Conservation (phyloP, 2,113 vertebrate genomes). For the Tapirus terrestris region DNA sequence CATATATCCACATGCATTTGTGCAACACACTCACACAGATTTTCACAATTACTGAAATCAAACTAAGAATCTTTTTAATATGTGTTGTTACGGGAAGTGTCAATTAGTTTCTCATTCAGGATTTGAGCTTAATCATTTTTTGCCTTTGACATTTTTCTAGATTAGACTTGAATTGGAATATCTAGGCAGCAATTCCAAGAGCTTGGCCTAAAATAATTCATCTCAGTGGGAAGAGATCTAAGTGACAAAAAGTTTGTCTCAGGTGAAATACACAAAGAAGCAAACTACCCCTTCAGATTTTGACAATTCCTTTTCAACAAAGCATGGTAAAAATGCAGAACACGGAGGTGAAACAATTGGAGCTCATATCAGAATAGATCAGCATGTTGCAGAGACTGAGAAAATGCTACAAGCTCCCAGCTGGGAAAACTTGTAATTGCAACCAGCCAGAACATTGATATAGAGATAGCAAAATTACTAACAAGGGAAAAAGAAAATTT, state of each 20-base stretch:
- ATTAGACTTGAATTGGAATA: slow-evolving; percentile 30
- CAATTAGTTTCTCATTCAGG: background rate
- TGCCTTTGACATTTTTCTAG: slow-evolving; percentile 12
- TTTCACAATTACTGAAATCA: background rate
- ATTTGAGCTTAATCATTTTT: background rate
- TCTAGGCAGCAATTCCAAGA: background rate
- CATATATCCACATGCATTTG: accelerated
- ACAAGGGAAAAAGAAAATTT: slow-evolving; percentile 84
- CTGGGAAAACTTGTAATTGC: slow-evolving; percentile 87
- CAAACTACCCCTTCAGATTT: slow-evolving; percentile 49
- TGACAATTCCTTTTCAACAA: slow-evolving; percentile 39
- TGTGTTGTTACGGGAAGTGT: background rate
- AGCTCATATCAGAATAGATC: slow-evolving; percentile 82
- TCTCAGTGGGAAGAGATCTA: background rate
- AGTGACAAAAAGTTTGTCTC: background rate
- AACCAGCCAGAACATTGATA: slow-evolving; percentile 85
- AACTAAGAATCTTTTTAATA: background rate
- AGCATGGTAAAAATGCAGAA: slow-evolving; percentile 77
- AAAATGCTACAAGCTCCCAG: slow-evolving; percentile 83
- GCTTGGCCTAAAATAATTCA: background rate
- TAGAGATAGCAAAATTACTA: slow-evolving; percentile 84
- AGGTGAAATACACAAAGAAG: background rate
- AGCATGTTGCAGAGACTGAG: slow-evolving; percentile 75
- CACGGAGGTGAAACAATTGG: slow-evolving; percentile 79
- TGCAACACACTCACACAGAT: background rate